These are phyloP conservation scores for Drosophila baimaii DNA, from an alignment of 1,140 invertebrate genomes.

Conservation along the genomic window DNA sequence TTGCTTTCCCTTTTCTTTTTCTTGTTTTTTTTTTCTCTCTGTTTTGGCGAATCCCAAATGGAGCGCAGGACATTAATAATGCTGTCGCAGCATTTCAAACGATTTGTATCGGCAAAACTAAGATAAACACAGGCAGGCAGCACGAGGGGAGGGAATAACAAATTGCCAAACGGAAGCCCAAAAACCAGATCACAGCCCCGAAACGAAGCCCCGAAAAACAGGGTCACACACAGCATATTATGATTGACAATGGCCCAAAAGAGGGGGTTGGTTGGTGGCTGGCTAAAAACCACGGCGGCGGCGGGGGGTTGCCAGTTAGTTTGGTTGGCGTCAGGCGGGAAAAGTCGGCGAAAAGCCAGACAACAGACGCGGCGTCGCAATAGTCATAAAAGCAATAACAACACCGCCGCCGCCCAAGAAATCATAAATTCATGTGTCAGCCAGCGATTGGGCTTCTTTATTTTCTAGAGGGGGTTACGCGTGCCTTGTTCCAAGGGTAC, in stretches of 20 bases:
- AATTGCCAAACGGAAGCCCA: slow-evolving; percentile 62
- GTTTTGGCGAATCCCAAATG: slow-evolving; percentile 15
- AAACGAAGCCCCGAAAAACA: slow-evolving; percentile 39
- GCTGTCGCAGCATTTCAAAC: slow-evolving; percentile 31
- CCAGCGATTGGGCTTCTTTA: slow-evolving; percentile 37
- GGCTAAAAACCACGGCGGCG: slow-evolving; percentile 18
- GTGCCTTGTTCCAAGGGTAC: slow-evolving; percentile 9
- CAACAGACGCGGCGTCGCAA: slow-evolving; percentile 78
- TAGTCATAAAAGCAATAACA: slow-evolving; percentile 75
- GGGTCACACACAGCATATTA: slow-evolving; percentile 39
- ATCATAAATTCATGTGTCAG: slow-evolving; percentile 61
- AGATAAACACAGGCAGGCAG: slow-evolving; percentile 49
- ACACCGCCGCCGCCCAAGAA: slow-evolving; percentile 42
- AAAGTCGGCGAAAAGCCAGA: slow-evolving; percentile 52
- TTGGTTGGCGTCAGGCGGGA: slow-evolving; percentile 61
- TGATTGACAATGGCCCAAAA: slow-evolving; percentile 59
- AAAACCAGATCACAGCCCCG: slow-evolving; percentile 30
- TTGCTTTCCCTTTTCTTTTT: neutral
- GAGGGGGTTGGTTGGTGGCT: neutral
- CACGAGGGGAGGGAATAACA: slow-evolving; percentile 42
- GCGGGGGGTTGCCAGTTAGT: slow-evolving; percentile 34
- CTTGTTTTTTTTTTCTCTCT: neutral
- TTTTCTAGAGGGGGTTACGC: neutral
- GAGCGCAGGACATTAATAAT: slow-evolving; percentile 52
- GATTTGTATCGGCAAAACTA: slow-evolving; percentile 45